Base-by-base conservation (phyloP, 1,140 invertebrate species). In the Ips nitidus region DNA sequence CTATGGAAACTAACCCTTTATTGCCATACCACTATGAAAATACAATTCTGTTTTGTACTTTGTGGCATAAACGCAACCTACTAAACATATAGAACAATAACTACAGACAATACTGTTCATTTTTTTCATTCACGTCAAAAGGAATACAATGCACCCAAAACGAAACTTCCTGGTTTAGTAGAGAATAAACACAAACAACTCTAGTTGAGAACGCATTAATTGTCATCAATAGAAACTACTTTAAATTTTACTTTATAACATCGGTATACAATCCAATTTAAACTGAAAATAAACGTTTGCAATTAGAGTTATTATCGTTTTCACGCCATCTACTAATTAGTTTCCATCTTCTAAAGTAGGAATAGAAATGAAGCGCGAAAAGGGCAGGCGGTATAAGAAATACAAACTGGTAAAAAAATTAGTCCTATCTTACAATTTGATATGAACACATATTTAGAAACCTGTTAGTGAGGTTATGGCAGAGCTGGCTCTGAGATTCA, bases 1-100 rank as follows among this genome's bases (percentile, higher is more conserved):
- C 70, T 63, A 66, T 75, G 74, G 75, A 78, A 79, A 78, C 75
- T 78, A 79, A 80, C 78, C 77, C 78, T 80, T 80, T 79, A 80
- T 80, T 80, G 76, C 77, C 78, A 78, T 77, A 75, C 75, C 74
- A 77, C 71, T 77, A 76, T 73, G 73, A 66, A 77, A 75, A 76
- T 74, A 70, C 73, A 75, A 68, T 71, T 71, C 47, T 72, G 71
- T 43, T 77, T 77, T 77, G 75, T 77, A 77, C 75, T 71, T 71
- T 72, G 72, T 66, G 65, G 67, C 71, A 71, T 74, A 62, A 74
- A 59, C 53, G 53, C 63, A 72, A 69, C 22, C 67, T 50, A 57
- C 47, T 50, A 55, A 64, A 72, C 53, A 71, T 60, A 50, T 71
- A 52, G 56, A 65, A 62, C 67, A 53, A 70, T 59, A 53, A 41